Evolutionary conservation across 2,113 vertebrate genomes (phyloP).

Genomic region (Phaetusa simplex): DNA sequence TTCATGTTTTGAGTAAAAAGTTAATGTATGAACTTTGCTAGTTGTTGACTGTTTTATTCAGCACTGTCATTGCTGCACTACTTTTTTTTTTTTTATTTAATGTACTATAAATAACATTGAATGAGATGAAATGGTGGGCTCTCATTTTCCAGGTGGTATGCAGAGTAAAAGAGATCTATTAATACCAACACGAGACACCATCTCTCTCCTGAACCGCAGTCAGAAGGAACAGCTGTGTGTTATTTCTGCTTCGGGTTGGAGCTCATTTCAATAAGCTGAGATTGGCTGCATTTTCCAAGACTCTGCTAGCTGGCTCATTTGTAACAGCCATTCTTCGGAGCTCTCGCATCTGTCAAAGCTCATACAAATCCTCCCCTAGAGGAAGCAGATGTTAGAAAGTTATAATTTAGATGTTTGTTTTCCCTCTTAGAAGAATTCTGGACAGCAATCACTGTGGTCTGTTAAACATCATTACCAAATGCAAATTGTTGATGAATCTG

Average conservation of each 20-base stretch:
- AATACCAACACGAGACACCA: slow-evolving; percentile 11
- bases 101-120: background rate
- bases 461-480: slow-evolving; percentile 65
- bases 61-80: background rate
- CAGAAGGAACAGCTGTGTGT: slow-evolving; percentile 65
- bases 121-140: background rate
- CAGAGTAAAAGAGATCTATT: slow-evolving; percentile 3
- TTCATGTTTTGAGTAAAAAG: background rate
- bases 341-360: slow-evolving; percentile 73
- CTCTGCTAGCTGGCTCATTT: slow-evolving; percentile 44
- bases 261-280: slow-evolving; percentile 51
- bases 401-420: slow-evolving; percentile 76
- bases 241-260: slow-evolving; percentile 43
- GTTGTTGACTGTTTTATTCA: background rate
- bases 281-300: slow-evolving; percentile 56
- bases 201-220: slow-evolving; percentile 43
- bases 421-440: slow-evolving; percentile 67
- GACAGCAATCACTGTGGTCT: slow-evolving; percentile 56
- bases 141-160: slow-evolving; percentile 7
- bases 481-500: slow-evolving; percentile 52
- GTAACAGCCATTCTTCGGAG: slow-evolving; percentile 56
- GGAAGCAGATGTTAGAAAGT: slow-evolving; percentile 77
- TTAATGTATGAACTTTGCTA: background rate
- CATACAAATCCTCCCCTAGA: slow-evolving; percentile 64
- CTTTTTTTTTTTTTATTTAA: background rate